Conservation (phyloP, 1,140 invertebrate genomes). For the Campoletis sonorensis region DNA sequence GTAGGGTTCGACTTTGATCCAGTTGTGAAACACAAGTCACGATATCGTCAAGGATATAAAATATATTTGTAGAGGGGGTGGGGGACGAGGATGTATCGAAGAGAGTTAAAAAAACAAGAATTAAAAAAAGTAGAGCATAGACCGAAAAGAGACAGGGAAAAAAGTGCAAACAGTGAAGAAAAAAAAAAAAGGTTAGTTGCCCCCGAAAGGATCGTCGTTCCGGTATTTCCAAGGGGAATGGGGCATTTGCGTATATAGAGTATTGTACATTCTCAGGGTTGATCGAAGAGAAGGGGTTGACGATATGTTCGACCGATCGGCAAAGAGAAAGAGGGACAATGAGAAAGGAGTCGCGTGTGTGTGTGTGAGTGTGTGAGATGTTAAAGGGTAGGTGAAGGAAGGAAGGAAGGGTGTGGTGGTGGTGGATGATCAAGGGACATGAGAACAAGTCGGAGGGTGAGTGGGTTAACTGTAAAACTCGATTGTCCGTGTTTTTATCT, state of each 20-base stretch:
- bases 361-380: conserved; percentile 22
- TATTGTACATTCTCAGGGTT: conserved; percentile 35
- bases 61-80: neutral
- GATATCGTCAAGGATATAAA: conserved; percentile 35
- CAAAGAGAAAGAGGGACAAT: conserved; percentile 49
- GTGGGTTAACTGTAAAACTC: conserved; percentile 72
- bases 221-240: conserved; percentile 40
- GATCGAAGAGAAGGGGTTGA: conserved; percentile 43
- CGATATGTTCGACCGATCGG: conserved; percentile 42
- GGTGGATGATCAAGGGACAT: conserved; percentile 32
- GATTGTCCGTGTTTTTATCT: conserved; percentile 76
- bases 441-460: conserved; percentile 59
- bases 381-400: conserved; percentile 43
- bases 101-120: conserved; percentile 33
- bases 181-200: conserved; percentile 63
- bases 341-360: conserved; percentile 16
- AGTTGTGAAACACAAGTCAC: conserved; percentile 34
- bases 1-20: conserved; percentile 22
- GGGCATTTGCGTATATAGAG: neutral
- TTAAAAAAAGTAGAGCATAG: conserved; percentile 17
- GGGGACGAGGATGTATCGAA: conserved; percentile 22
- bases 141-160: conserved; percentile 55
- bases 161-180: conserved; percentile 49
- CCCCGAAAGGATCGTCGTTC: conserved; percentile 63
- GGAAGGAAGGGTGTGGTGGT: conserved; percentile 29